Evolutionary conservation across 1,140 invertebrate genomes (phyloP), one percentile per base, ranked within the genome.

Genomic region (Vanessa atalanta): DNA sequence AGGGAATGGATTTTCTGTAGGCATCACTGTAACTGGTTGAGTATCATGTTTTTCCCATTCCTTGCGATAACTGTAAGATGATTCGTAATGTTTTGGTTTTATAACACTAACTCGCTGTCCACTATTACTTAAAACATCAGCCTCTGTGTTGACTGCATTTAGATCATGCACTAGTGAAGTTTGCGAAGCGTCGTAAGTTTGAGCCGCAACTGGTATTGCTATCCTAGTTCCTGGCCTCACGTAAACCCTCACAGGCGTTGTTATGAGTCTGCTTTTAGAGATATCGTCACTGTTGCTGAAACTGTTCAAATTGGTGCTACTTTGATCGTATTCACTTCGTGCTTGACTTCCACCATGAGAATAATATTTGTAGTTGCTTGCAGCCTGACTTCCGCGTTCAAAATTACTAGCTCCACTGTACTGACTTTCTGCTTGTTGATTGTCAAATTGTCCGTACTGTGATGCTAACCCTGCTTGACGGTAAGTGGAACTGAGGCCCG

Each of bases 21-120:
- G 68, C 43, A 80, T 75, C 72, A 76, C 65, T 48, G 77, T 69
- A 31, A 79, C 75, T 61, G 88, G 85, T 61, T 82, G 79, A 8
- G 85, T 79, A 53, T 88, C 77, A 64, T 90, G 88, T 77, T 88
- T 92, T 81, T 93, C 92, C 91, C 90, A 93, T 86, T 93, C 80
- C 72, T 93, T 93, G 47, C 78, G 87, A 64, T 93, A 93, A 60
- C 84, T 92, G 70, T 93, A 93, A 23, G 92, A 90, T 43, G 91
- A 89, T 78, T 93, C 85, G 57, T 93, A 93, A 78, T 88, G 84
- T 79, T 91, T 93, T 7, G 86, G 80, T 75, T 70, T 80, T n/a
- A 77, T 78, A 16, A 65, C 51, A 57, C 66, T 71, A 47, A 76
- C 51, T 65, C 80, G 72, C 63, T 73, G 72, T 60, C 55, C 70